Evolutionary conservation across 2,797 vertebrate genomes (phyloP).

Genomic region (Ispidina picta): DNA sequence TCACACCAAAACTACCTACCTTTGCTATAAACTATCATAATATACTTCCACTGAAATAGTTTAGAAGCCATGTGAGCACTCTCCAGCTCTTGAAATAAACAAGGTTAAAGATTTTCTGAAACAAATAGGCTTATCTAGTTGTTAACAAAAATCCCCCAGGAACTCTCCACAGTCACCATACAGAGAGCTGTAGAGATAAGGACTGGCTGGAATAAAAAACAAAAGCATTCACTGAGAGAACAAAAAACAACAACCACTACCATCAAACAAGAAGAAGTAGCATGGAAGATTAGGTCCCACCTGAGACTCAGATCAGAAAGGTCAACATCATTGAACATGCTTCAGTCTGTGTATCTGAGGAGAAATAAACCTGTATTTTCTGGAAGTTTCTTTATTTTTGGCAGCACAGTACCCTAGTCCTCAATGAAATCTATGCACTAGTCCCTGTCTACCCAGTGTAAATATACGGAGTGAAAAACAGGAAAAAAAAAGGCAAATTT

Average conservation of each 20-base stretch:
- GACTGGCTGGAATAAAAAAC: background rate
- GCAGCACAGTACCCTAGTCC: background rate
- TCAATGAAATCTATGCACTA: background rate
- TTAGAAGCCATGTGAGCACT: background rate
- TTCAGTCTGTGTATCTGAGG: background rate
- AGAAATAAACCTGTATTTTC: background rate
- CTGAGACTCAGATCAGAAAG: background rate
- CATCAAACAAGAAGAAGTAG: background rate
- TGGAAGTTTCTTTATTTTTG: background rate
- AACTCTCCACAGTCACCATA: background rate
- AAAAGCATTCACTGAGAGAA: background rate
- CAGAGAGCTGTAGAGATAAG: background rate
- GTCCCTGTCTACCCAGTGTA: background rate
- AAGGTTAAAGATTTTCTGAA: background rate
- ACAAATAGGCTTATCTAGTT: background rate
- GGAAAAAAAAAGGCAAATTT: background rate
- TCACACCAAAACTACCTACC: background rate
- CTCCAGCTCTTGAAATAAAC: background rate
- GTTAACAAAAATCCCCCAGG: background rate
- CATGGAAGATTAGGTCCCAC: background rate
- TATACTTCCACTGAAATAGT: background rate
- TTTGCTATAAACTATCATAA: background rate
- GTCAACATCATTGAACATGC: fast-evolving
- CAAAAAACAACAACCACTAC: fast-evolving
- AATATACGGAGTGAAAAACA: background rate